Evolutionary conservation across 2,113 vertebrate species (phyloP).

Genomic region (Oreotrochilus melanogaster): DNA sequence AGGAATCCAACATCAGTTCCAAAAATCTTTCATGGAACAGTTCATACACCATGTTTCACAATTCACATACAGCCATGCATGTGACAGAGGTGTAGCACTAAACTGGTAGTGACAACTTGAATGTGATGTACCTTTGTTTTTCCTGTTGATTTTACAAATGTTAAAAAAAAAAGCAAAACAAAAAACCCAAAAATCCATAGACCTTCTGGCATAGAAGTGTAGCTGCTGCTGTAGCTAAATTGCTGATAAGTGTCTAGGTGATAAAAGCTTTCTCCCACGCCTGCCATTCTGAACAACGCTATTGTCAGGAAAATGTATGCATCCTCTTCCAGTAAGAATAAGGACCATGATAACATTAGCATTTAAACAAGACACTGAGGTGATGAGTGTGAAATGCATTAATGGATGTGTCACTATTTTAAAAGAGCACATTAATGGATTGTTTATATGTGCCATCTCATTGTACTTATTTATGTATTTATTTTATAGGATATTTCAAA

Average conservation of each 20-base stretch:
- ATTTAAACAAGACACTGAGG: conserved; percentile 39
- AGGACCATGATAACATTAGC: conserved; percentile 29
- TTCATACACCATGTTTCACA: background rate
- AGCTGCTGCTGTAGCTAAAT: conserved; percentile 28
- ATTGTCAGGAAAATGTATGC: conserved; percentile 41
- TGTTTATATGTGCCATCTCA: background rate
- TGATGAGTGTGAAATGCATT: conserved; percentile 18
- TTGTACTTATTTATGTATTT: conserved; percentile 5
- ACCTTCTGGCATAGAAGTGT: conserved; percentile 13
- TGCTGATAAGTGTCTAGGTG: conserved; percentile 38
- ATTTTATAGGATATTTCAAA: conserved; percentile 67
- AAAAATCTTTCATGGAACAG: background rate
- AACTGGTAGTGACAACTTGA: background rate
- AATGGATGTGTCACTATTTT: conserved; percentile 47
- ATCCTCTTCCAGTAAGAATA: conserved; percentile 55
- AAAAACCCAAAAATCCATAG: background rate
- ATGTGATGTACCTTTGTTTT: background rate
- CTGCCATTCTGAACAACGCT: conserved; percentile 14
- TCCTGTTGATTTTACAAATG: conserved; percentile 6
- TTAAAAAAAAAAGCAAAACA: background rate
- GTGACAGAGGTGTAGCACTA: background rate
- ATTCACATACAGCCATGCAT: background rate
- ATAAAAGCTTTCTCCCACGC: conserved; percentile 49
- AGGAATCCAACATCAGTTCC: background rate
- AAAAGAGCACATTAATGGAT: conserved; percentile 43